These are phyloP conservation scores for Sycophaga agraensis DNA, from an alignment of 1,140 invertebrate genomes.

Conservation along the genomic window DNA sequence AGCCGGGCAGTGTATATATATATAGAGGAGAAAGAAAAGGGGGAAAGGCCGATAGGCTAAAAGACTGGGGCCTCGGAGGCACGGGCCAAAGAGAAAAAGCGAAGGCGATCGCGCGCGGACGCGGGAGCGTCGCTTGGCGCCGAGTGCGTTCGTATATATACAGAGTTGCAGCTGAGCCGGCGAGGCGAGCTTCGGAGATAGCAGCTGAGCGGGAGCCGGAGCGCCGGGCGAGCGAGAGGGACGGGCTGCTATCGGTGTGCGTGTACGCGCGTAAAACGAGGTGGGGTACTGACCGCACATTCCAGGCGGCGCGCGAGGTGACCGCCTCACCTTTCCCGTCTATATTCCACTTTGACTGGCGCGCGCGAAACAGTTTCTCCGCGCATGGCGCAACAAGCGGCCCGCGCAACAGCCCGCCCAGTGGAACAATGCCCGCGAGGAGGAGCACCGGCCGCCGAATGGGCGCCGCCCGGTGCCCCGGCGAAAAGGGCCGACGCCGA, in stretches of 20 bases:
- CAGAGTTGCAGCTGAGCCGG: no score
- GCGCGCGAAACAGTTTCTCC: background rate
- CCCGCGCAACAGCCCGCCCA: background rate
- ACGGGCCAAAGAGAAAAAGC: no score
- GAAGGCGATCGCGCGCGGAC: no score
- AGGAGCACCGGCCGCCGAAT: background rate
- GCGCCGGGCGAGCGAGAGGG: background rate
- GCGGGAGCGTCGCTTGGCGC: no score
- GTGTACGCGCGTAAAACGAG: slow-evolving; percentile 27
- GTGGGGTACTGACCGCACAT: slow-evolving; percentile 48
- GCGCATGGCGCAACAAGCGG: background rate
- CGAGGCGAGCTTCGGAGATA: no score
- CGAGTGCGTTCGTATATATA: no score
- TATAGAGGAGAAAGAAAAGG: background rate
- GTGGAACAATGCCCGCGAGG: background rate
- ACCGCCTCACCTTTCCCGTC: slow-evolving; percentile 40
- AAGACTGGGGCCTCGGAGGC: no score
- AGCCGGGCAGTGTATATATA: no score
- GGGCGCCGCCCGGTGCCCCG: no score
- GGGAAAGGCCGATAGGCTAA: background rate
- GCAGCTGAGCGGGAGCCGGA: no score
- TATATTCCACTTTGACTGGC: slow-evolving; percentile 16
- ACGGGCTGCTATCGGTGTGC: background rate
- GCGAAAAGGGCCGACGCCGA: no score
- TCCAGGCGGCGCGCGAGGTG: slow-evolving; percentile 41